phyloP scores from a whole-genome alignment of 2,113 vertebrate genomes.

The Zapus hudsonius region DNA sequence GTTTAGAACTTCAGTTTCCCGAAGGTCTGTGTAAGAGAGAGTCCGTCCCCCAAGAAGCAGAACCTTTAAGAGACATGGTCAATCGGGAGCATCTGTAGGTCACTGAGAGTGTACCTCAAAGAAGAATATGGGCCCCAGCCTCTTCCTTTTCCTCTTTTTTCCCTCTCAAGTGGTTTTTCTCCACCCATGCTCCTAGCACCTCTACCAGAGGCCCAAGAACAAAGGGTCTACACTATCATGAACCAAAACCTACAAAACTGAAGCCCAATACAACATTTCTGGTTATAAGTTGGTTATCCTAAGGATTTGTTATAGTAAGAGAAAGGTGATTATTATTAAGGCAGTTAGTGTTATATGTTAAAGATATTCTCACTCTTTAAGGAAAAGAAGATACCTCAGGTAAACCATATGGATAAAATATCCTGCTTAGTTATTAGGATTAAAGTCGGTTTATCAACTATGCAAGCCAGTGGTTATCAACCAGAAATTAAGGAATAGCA shows the following conservation, averaged over 20 bases:
- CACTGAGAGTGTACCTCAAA: background rate
- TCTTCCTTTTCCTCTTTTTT: background rate
- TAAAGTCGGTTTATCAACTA: constrained; percentile 38
- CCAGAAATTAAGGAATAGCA: background rate
- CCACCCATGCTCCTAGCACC: background rate
- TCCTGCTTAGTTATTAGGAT: background rate
- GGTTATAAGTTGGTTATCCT: background rate
- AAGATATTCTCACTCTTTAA: background rate
- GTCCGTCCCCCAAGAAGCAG: background rate
- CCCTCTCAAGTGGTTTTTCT: background rate
- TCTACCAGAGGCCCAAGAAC: too few species aligned
- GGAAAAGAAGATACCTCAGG: background rate
- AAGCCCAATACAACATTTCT: background rate
- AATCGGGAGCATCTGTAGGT: background rate
- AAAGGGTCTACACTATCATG: too few species aligned
- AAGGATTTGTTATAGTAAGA: background rate
- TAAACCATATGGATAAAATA: constrained; percentile 13
- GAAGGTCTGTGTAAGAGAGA: background rate
- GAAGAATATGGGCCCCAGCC: background rate
- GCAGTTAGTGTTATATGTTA: background rate
- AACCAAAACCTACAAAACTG: background rate
- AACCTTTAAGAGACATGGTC: background rate
- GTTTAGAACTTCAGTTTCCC: background rate
- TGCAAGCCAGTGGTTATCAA: background rate
- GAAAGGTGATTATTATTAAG: background rate